Percentiles rank a stretch among this genome's conserved stretches.
These are phyloP conservation scores for Euzetes globulus DNA, from an alignment of 2,888 invertebrate genomes.

Conservation along the genomic window DNA sequence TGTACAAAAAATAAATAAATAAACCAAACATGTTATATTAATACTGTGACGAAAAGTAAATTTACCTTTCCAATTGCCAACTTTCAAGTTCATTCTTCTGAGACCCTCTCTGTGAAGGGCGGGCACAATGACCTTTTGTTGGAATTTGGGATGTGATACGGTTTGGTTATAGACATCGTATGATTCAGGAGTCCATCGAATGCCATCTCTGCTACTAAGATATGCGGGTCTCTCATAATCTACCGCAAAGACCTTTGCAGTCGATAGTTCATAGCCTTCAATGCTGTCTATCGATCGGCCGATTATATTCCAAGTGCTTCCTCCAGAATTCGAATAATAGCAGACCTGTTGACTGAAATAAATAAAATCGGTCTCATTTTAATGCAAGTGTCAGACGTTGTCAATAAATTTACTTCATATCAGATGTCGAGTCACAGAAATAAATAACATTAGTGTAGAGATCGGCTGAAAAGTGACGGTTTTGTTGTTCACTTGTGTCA, in stretches of 20 bases:
- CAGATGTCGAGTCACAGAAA: conserved; percentile 41
- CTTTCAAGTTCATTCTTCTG: conserved; percentile 21
- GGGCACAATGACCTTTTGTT: conserved; percentile 18
- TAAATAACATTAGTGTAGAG: conserved; percentile 39
- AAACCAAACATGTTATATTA: neutral
- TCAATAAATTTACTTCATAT: conserved; percentile 38
- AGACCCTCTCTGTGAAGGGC: conserved; percentile 23
- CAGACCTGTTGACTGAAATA: conserved; percentile 37
- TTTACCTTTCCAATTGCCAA: conserved; percentile 32
- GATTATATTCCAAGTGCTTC: conserved; percentile 37
- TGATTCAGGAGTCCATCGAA: conserved; percentile 22
- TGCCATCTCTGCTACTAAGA: conserved; percentile 24
- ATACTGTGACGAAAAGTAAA: neutral
- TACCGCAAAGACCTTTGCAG: conserved; percentile 27
- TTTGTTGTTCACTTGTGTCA: conserved; percentile 38
- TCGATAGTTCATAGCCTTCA: conserved; percentile 32
- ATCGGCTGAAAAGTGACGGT: conserved; percentile 41
- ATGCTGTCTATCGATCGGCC: conserved; percentile 32
- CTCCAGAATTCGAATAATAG: conserved; percentile 38
- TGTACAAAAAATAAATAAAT: conserved; percentile 11
- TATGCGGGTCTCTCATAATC: conserved; percentile 30
- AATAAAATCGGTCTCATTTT: neutral
- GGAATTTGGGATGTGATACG: conserved; percentile 27
- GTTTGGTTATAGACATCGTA: conserved; percentile 28
- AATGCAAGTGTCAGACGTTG: neutral